These are phyloP conservation scores for Peromyscus eremicus DNA, from an alignment of 2,797 vertebrate genomes.

Conservation along the genomic window DNA sequence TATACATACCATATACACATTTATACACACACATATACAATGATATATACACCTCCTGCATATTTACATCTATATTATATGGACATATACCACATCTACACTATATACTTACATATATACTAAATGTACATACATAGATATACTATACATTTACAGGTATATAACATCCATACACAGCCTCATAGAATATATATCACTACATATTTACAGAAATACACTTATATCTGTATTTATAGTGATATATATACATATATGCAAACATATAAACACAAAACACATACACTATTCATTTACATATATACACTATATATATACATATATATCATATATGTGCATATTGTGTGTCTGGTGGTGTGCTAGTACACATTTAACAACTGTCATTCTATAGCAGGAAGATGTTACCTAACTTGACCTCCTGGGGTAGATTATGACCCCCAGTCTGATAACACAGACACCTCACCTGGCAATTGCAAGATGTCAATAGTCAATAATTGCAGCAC, in stretches of 20 bases:
- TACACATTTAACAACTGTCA: background rate
- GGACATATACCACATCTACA: background rate
- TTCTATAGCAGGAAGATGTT: background rate
- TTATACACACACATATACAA: background rate
- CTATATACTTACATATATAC: background rate
- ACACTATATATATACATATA: background rate
- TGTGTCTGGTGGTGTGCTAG: background rate
- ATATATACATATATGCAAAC: background rate
- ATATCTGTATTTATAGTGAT: background rate
- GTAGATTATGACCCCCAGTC: background rate
- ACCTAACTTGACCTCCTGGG: background rate
- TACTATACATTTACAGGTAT: background rate
- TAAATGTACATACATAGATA: background rate
- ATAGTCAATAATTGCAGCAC: background rate
- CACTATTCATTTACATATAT: background rate
- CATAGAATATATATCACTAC: background rate
- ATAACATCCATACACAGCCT: background rate
- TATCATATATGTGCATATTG: background rate
- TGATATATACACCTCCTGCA: background rate
- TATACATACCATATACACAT: background rate
- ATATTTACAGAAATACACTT: background rate
- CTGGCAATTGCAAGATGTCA: background rate
- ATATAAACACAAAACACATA: background rate
- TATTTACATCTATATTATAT: background rate
- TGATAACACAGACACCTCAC: background rate